Percentiles rank a stretch among this genome's conserved stretches.
These are phyloP conservation scores for Eubasilissa splendida DNA, from an alignment of 2,888 invertebrate species.

Conservation along the genomic window DNA sequence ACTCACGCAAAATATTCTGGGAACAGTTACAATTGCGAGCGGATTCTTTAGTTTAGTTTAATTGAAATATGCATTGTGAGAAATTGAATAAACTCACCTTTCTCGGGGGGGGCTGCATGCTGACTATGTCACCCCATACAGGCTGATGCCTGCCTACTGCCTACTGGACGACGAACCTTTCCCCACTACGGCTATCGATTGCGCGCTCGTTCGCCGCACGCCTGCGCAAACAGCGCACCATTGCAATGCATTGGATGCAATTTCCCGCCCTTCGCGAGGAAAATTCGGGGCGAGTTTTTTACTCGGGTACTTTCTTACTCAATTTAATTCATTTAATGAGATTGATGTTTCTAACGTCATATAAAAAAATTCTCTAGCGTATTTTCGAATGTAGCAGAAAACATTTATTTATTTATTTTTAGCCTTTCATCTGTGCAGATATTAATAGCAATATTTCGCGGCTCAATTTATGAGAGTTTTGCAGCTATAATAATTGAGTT, in stretches of 20 bases:
- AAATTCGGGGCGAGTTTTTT: background rate
- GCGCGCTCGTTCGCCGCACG: constrained; percentile 26
- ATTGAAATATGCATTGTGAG: background rate
- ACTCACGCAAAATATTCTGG: background rate
- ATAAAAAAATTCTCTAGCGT: too few relatives aligned
- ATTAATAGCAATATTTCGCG: too few relatives aligned
- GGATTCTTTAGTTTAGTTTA: background rate
- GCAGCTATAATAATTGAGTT: too few relatives aligned
- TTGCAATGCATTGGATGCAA: constrained; percentile 17
- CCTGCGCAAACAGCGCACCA: constrained; percentile 15
- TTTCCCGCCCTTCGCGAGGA: constrained; percentile 24
- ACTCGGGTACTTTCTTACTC: background rate
- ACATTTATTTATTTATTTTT: too few relatives aligned
- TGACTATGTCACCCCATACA: constrained; percentile 59
- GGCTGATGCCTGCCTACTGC: constrained; percentile 39
- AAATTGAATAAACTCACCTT: constrained; percentile 76
- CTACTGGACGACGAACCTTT: constrained; percentile 24
- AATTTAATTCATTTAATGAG: background rate
- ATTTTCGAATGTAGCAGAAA: too few relatives aligned
- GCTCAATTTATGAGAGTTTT: too few relatives aligned
- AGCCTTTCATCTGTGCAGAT: too few relatives aligned
- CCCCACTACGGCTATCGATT: constrained; percentile 48
- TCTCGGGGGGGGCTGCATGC: constrained; percentile 90
- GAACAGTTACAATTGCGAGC: background rate
- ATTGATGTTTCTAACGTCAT: background rate